Percentiles rank a stretch among this genome's conserved stretches.
These are phyloP conservation scores for Malaclemys terrapin DNA, from an alignment of 2,113 vertebrate genomes.

Conservation along the genomic window DNA sequence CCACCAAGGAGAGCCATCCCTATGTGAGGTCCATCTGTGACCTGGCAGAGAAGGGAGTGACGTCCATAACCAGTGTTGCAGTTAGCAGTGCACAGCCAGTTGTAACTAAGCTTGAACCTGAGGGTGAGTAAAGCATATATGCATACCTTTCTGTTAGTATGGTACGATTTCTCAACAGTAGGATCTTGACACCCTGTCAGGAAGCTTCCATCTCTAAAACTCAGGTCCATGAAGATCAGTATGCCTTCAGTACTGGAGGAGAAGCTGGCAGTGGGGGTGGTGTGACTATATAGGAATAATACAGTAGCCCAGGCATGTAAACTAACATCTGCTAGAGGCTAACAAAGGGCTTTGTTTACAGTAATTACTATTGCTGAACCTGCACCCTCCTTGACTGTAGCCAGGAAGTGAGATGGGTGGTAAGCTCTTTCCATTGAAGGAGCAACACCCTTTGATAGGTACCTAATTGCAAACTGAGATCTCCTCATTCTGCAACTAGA, in stretches of 20 bases:
- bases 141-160: fast-evolving
- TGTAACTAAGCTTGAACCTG: slow-evolving; percentile 83
- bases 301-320: not conserved
- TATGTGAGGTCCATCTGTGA: slow-evolving; percentile 82
- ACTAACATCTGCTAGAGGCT: not conserved
- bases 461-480: no score
- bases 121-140: slow-evolving; percentile 68
- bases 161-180: fast-evolving
- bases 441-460: not conserved
- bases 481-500: no score
- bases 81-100: slow-evolving; percentile 82
- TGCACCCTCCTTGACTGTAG: not conserved
- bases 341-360: not conserved
- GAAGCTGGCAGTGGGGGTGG: no score
- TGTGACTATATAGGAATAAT: not conserved
- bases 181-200: fast-evolving
- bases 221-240: not conserved
- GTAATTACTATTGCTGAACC: not conserved
- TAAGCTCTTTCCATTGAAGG: not conserved
- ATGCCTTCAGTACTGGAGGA: no score
- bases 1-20: slow-evolving; percentile 86
- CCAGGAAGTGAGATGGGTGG: not conserved
- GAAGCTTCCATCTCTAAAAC: not conserved
- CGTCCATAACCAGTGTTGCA: slow-evolving; percentile 17
- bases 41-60: slow-evolving; percentile 70